These are phyloP conservation scores for Ictalurus furcatus DNA, from an alignment of 2,113 vertebrate species.

Conservation along the genomic window DNA sequence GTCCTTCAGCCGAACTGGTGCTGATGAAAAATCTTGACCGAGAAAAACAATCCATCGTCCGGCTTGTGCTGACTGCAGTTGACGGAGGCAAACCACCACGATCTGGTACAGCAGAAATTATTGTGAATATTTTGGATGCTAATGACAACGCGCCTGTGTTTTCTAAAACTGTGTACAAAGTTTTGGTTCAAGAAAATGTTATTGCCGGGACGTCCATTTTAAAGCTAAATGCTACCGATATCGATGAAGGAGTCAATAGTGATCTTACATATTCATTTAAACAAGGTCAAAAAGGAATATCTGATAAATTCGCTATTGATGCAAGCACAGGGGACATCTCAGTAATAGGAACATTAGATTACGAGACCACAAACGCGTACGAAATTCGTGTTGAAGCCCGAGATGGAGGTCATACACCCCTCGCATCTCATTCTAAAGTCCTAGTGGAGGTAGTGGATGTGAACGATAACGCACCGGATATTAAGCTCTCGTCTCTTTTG, in stretches of 20 bases:
- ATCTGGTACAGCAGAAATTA: slow-evolving; percentile 62
- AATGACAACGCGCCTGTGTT: slow-evolving; percentile 69
- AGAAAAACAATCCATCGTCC: slow-evolving; percentile 61
- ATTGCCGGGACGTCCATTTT: slow-evolving; percentile 49
- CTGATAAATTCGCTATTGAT: slow-evolving; percentile 42
- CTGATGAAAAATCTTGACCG: slow-evolving; percentile 68
- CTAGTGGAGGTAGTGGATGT: slow-evolving; percentile 44
- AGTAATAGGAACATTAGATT: slow-evolving; percentile 42
- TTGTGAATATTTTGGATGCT: slow-evolving; percentile 58
- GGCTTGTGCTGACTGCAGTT: slow-evolving; percentile 64
- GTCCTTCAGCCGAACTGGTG: slow-evolving; percentile 66
- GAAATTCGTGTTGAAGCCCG: slow-evolving; percentile 48
- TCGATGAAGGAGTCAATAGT: slow-evolving; percentile 62
- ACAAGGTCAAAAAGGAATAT: slow-evolving; percentile 33
- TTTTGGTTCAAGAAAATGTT: slow-evolving; percentile 58
- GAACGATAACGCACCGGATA: slow-evolving; percentile 54
- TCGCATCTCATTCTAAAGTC: slow-evolving; percentile 44
- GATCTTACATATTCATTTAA: slow-evolving; percentile 47
- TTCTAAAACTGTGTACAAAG: slow-evolving; percentile 59
- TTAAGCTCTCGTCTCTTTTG: slow-evolving; percentile 44
- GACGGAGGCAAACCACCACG: slow-evolving; percentile 67
- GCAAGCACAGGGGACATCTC: slow-evolving; percentile 38
- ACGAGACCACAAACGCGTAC: slow-evolving; percentile 40
- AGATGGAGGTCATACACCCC: slow-evolving; percentile 41
- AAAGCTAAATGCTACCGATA: slow-evolving; percentile 62